Base-by-base conservation (phyloP, 1,140 invertebrate species). In the Drosophila biarmipes region DNA sequence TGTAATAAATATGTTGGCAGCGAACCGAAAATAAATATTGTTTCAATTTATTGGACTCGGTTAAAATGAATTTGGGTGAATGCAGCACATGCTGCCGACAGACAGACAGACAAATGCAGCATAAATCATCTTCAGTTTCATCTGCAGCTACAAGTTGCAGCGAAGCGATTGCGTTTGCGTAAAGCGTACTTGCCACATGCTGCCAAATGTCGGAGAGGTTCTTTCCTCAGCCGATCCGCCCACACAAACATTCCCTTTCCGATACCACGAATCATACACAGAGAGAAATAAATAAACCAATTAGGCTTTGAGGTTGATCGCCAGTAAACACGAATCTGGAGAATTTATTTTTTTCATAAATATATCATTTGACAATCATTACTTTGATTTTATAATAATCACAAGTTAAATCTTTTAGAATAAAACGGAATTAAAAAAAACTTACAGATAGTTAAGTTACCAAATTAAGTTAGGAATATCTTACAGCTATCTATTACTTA, bases 131-230 rank as follows among this genome's bases (percentile, higher is more conserved):
- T 73, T 73, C 69, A 73, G 52, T 73, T 79, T 78, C 76, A 79
- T 61, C 73, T 77, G 76, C 77, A 78, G 64, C 73, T 73, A 72
- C 81, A 80, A 86, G 80, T 86, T 85, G 81, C 80, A 85, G 24
- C 73, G 77, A 54, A 61, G 72, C 80, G 68, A 78, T 69, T 27
- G 68, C 42, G 49, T 62, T 75, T 31, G 46, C 62, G 80, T 73
- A 61, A 61, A 76, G 76, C 77, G 67, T 86, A 86, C 80, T 85
- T 85, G 81, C 80, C 80, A 85, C 80, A 85, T 85, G 80, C 80
- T 80, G 80, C 80, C 80, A 85, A 86, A 85, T 84, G 80, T 77
- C 80, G 67, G 62, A 68, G 71, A 64, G 69, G 59, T 68, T 66
- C 66, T 61, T 66, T 67, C 43, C 56, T 62, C 45, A 10, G 42